phyloP scores from a whole-genome alignment of 2,888 invertebrate genomes.

The Formica aserva region DNA sequence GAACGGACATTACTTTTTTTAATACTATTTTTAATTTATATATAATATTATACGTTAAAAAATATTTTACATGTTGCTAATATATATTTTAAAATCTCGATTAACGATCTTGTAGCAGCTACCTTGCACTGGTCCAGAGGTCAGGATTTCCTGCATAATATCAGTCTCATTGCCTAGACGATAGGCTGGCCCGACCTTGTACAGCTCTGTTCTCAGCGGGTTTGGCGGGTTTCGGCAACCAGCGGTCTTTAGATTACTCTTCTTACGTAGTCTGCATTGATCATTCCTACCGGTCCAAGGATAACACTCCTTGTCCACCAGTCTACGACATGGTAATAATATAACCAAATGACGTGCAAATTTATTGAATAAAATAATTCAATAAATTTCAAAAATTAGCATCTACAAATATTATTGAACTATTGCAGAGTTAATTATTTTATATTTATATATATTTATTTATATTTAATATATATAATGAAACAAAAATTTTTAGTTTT shows the following conservation, averaged over 20 bases:
- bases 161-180: slow-evolving; percentile 92
- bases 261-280: slow-evolving; percentile 89
- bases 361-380: slow-evolving; percentile 5
- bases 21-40: not conserved
- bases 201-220: slow-evolving; percentile 88
- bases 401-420: not conserved
- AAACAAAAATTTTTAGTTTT: not conserved
- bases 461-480: not conserved
- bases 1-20: not conserved
- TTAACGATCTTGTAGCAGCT: slow-evolving; percentile 49
- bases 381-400: not conserved
- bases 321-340: slow-evolving; percentile 86
- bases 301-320: slow-evolving; percentile 95
- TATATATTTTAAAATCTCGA: not conserved
- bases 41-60: not conserved
- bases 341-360: not conserved
- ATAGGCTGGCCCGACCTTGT: slow-evolving; percentile 92
- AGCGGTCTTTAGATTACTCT: slow-evolving; percentile 86
- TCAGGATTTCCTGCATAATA: slow-evolving; percentile 96
- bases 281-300: slow-evolving; percentile 90
- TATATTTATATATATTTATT: not conserved
- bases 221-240: slow-evolving; percentile 87
- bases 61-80: not conserved
- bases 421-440: not conserved
- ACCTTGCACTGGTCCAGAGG: slow-evolving; percentile 97